Conservation (phyloP, 2,797 vertebrate genomes). For the Rhabdomys pumilio region DNA sequence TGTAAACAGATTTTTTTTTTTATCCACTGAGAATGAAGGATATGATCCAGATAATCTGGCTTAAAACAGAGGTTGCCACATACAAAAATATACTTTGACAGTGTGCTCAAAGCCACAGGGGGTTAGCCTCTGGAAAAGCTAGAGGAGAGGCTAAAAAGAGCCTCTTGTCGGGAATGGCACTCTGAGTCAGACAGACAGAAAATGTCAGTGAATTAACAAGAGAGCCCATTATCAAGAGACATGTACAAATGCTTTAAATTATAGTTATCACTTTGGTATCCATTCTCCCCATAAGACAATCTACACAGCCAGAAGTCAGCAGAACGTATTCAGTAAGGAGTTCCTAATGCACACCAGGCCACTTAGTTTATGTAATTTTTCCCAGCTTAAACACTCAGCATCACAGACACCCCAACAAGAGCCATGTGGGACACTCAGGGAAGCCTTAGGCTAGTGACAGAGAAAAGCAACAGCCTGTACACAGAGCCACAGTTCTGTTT, state of each 20-base stretch:
- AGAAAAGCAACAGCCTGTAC: not conserved
- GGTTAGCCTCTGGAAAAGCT: not conserved
- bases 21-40: not conserved
- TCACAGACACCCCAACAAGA: not conserved
- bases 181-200: not conserved
- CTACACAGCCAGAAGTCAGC: not conserved
- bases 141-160: not conserved
- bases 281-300: not conserved
- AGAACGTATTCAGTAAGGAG: not conserved
- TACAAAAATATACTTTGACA: slow-evolving; percentile 47
- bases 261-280: not conserved
- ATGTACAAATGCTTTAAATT: not conserved
- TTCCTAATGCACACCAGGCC: not conserved
- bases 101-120: slow-evolving; percentile 14
- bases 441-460: not conserved
- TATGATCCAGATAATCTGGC: not conserved
- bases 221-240: not conserved
- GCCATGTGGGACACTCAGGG: not conserved
- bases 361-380: not conserved
- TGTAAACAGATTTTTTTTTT: not conserved
- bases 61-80: not conserved
- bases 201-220: not conserved
- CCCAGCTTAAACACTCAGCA: not conserved
- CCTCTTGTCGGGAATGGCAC: not conserved
- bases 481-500: not conserved